Conservation (phyloP, 2,113 vertebrate genomes). For the Tiliqua scincoides region DNA sequence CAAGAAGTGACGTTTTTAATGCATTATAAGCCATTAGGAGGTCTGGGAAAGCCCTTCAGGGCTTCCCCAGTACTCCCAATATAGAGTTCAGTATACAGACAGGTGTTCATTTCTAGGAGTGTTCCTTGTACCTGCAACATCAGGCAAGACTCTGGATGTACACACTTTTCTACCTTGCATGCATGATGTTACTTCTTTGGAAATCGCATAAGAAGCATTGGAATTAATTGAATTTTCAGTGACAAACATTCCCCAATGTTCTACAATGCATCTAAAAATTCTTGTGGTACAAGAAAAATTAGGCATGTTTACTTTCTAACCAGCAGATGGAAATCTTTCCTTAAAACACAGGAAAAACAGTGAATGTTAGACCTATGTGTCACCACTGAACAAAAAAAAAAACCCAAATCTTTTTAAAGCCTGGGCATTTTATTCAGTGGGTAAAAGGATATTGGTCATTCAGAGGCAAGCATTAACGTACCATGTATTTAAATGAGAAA, state of each 20-base stretch:
- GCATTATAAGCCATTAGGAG: too few species aligned
- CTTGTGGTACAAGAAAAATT: background rate
- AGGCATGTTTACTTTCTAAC: constrained; percentile 17
- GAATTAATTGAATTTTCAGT: background rate
- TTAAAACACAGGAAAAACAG: background rate
- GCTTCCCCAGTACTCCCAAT: too few species aligned
- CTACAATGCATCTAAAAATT: background rate
- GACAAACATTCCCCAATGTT: background rate
- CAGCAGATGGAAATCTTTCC: constrained; percentile 71
- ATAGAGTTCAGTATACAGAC: too few species aligned
- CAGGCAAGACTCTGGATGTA: background rate
- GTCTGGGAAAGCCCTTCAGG: too few species aligned
- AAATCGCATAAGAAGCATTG: background rate
- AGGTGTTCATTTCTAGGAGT: background rate
- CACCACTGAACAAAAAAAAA: background rate
- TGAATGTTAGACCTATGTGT: background rate
- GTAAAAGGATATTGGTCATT: background rate
- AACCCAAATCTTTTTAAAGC: background rate
- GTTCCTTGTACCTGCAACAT: background rate
- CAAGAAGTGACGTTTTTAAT: too few species aligned
- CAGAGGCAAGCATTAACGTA: background rate
- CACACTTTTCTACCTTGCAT: background rate
- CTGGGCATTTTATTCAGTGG: background rate
- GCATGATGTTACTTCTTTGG: background rate
- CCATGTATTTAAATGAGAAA: background rate